Conservation (phyloP, 2,797 vertebrate genomes). For the Urosaurus nigricauda region DNA sequence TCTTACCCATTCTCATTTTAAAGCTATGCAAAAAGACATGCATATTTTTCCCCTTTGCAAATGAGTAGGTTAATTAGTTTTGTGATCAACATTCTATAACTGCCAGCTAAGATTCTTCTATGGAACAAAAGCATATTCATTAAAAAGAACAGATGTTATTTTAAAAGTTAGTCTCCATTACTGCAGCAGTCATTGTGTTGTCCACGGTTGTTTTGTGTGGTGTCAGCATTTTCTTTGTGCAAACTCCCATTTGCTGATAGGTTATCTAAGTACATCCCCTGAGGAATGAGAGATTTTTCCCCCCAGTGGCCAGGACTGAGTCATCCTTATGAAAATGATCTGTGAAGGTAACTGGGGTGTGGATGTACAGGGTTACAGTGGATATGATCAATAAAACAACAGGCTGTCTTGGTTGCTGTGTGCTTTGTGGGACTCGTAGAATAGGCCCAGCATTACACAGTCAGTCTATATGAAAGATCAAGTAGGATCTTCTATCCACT, state of each 20-base stretch:
- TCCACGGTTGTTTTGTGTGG: neutral
- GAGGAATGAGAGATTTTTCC: neutral
- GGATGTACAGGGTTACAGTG: neutral
- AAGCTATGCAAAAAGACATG: conserved; percentile 8
- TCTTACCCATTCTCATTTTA: conserved; percentile 27
- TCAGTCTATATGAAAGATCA: neutral
- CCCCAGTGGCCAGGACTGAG: neutral
- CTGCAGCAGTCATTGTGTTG: conserved; percentile 8
- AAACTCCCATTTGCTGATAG: neutral
- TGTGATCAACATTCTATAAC: conserved; percentile 46
- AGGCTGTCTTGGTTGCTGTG: neutral
- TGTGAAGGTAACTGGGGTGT: neutral
- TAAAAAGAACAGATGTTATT: conserved; percentile 43
- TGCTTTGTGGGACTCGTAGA: neutral
- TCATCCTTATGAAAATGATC: neutral
- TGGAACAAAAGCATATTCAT: conserved; percentile 43
- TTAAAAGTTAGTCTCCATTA: conserved; percentile 28
- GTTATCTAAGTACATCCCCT: neutral
- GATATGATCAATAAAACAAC: rapidly evolving
- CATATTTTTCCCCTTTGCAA: conserved; percentile 4
- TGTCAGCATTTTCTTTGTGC: conserved; percentile 3
- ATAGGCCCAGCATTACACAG: neutral
- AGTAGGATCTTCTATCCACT: neutral
- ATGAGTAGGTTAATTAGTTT: conserved; percentile 58
- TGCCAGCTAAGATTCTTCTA: conserved; percentile 19